These are phyloP conservation scores for Syngnathus scovelli DNA, from an alignment of 2,113 vertebrate species.

Conservation along the genomic window DNA sequence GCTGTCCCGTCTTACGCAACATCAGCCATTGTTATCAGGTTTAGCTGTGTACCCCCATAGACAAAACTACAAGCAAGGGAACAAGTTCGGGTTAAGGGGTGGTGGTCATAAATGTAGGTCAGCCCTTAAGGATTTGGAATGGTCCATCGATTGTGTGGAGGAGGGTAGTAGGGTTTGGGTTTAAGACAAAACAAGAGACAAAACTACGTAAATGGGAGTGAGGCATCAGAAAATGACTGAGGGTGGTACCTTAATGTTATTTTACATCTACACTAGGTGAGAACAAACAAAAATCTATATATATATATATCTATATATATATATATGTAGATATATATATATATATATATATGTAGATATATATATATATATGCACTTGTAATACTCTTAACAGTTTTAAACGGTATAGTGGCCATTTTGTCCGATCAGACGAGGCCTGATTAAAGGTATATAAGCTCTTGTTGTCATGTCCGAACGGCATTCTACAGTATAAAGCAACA, in stretches of 20 bases:
- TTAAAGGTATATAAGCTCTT: constrained; percentile 68
- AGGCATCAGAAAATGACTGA: constrained; percentile 16
- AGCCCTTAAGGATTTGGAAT: constrained; percentile 62
- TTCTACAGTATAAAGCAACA: constrained; percentile 58
- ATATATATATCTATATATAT: constrained; percentile 20
- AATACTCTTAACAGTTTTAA: constrained; percentile 62
- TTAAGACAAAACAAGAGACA: constrained; percentile 24
- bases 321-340: constrained; percentile 10
- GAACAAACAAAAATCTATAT: constrained; percentile 33
- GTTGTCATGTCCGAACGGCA: constrained; percentile 35
- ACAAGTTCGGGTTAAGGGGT: constrained; percentile 9
- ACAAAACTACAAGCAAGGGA: constrained; percentile 15
- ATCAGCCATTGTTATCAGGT: not conserved
- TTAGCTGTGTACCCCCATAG: not conserved
- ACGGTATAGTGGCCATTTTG: constrained; percentile 54
- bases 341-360: constrained; percentile 14
- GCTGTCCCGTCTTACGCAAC: not conserved
- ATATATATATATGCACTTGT: constrained; percentile 21
- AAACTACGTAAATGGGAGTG: not conserved
- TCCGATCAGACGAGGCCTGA: constrained; percentile 46
- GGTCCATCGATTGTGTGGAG: constrained; percentile 48
- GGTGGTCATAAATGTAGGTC: constrained; percentile 43
- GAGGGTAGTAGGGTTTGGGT: constrained; percentile 8
- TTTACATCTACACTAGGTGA: constrained; percentile 14
- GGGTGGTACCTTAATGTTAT: constrained; percentile 8